Conservation (phyloP, 92 coral and sea anemone species). For the Nematostella vectensis region DNA sequence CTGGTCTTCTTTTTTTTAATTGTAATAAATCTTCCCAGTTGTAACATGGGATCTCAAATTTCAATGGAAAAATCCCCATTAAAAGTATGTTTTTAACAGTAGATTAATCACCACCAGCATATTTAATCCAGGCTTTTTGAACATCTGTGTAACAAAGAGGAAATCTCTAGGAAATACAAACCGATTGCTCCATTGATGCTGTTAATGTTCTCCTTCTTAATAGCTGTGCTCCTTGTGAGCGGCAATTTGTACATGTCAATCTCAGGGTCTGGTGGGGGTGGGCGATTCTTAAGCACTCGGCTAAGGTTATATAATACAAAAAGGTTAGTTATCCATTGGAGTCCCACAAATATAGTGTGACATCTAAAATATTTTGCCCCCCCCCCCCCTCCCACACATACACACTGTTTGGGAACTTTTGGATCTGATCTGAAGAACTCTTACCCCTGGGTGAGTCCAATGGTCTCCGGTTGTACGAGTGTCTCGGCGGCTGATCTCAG, state of each 20-base stretch:
- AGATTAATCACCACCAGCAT: too few species aligned
- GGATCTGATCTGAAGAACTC: too few species aligned
- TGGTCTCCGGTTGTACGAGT: constrained; percentile 80
- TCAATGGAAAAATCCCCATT: too few species aligned
- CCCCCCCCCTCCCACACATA: constrained; percentile 3
- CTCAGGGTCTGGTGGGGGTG: constrained; percentile 85
- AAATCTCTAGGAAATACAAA: too few species aligned
- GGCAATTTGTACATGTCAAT: constrained; percentile 73
- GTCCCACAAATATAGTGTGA: neutral
- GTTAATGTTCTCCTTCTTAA: constrained; percentile 80
- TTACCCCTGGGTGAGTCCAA: constrained; percentile 73
- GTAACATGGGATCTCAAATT: too few species aligned
- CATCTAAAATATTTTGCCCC: neutral
- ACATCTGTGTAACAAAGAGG: too few species aligned
- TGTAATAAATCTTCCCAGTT: too few species aligned
- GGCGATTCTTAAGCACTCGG: constrained; percentile 87
- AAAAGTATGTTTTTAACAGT: too few species aligned
- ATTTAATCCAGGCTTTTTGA: too few species aligned
- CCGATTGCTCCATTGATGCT: constrained; percentile 94
- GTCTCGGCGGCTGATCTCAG: constrained; percentile 88
- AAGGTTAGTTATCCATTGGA: neutral
- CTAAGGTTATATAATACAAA: constrained; percentile 22
- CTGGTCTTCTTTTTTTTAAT: too few species aligned
- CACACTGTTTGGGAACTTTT: too few species aligned
- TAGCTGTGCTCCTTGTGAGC: constrained; percentile 55